These are phyloP conservation scores for Toxotes chatareus DNA, from an alignment of 2,113 vertebrate species.

Conservation along the genomic window DNA sequence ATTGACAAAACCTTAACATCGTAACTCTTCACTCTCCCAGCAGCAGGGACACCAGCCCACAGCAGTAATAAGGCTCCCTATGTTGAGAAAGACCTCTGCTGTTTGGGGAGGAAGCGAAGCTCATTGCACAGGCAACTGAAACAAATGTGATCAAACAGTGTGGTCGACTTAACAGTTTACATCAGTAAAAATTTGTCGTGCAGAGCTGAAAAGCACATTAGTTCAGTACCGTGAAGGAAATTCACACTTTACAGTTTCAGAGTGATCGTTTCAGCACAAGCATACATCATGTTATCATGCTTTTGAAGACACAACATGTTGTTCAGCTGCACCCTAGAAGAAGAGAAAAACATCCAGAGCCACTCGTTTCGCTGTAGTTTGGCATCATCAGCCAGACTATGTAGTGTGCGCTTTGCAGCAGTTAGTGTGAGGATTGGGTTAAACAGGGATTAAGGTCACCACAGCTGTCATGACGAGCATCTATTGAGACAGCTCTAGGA, in stretches of 20 bases:
- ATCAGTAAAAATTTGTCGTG: background rate
- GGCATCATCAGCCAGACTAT: constrained; percentile 26
- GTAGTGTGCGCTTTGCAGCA: constrained; percentile 23
- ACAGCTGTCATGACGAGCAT: constrained; percentile 60
- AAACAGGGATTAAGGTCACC: constrained; percentile 72
- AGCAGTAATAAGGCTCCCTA: background rate
- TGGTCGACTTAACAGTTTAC: background rate
- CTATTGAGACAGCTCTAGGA: constrained; percentile 49
- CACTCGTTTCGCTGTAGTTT: constrained; percentile 10
- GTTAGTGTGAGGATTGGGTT: constrained; percentile 21
- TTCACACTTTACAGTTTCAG: background rate
- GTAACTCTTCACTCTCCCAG: background rate
- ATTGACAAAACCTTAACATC: no score
- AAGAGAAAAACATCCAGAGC: background rate
- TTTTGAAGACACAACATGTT: background rate
- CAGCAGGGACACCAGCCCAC: background rate
- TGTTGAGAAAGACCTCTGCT: background rate
- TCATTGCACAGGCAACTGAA: background rate
- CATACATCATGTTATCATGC: background rate
- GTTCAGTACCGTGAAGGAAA: background rate
- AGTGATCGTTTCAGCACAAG: no score
- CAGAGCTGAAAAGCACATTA: background rate
- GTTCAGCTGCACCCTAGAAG: background rate
- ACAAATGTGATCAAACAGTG: background rate
- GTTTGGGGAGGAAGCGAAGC: background rate